Evolutionary conservation across 2,797 vertebrate genomes (phyloP).

Genomic region (Pelochelys cantorii): DNA sequence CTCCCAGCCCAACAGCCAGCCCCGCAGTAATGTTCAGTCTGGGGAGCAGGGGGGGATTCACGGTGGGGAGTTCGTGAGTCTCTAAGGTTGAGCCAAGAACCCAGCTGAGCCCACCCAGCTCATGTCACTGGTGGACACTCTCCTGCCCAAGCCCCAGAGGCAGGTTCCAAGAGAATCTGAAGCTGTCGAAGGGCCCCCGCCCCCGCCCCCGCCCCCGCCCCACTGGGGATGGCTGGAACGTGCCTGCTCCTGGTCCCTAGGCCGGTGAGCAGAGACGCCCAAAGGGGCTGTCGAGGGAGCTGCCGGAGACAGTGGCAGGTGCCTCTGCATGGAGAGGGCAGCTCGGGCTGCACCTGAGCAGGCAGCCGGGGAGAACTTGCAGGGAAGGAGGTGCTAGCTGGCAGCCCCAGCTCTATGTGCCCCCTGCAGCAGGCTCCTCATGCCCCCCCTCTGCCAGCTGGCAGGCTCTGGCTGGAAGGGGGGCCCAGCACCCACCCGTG

Average conservation of each 20-base stretch:
- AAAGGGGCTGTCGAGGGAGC: not conserved
- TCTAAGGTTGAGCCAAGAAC: not conserved
- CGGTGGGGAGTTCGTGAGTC: not conserved
- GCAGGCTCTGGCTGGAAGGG: not conserved
- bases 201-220: not conserved
- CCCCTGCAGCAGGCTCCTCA: not conserved
- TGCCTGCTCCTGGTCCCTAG: not conserved
- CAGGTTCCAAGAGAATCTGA: not conserved
- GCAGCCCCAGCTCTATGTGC: not conserved
- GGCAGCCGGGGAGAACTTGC: not conserved
- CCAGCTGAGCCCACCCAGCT: not conserved
- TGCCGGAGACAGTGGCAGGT: not conserved
- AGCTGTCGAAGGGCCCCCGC: accelerated
- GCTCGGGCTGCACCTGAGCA: not conserved
- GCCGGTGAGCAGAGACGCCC: not conserved
- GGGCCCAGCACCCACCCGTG: not conserved
- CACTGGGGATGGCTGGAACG: not conserved
- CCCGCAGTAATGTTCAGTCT: not conserved
- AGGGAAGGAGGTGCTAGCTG: not conserved
- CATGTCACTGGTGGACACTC: not conserved
- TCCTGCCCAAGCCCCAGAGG: not conserved
- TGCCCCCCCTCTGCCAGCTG: not conserved
- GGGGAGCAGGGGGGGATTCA: not conserved
- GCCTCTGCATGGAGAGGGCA: not conserved
- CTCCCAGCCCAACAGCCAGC: not conserved